Conservation (phyloP, 2,888 invertebrate genomes). For the Acrobasis suavella region DNA sequence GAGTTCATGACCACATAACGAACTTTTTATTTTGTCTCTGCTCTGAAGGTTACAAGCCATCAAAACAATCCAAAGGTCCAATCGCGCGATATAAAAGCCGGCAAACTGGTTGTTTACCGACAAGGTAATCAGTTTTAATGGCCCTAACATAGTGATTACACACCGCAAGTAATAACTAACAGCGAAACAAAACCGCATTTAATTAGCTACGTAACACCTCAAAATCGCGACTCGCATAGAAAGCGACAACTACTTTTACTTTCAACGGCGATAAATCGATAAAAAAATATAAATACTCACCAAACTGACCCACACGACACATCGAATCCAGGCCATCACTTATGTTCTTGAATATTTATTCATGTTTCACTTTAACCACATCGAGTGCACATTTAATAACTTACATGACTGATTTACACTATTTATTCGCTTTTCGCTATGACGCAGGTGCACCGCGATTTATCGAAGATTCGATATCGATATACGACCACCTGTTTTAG, state of each 20-base stretch:
- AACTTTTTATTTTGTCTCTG: neutral
- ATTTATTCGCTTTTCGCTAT: conserved; percentile 46
- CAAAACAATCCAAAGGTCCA: conserved; percentile 1
- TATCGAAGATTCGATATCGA: conserved; percentile 41
- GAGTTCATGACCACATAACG: too few relatives aligned
- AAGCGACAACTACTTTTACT: conserved; percentile 51
- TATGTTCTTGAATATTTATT: conserved; percentile 37
- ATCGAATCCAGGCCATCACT: conserved; percentile 56
- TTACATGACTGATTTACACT: conserved; percentile 48
- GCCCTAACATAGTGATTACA: neutral
- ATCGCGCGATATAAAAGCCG: neutral
- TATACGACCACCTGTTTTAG: conserved; percentile 43
- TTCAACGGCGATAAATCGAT: conserved; percentile 35
- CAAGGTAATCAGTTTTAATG: too few relatives aligned
- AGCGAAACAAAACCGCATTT: conserved; percentile 18
- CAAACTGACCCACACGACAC: conserved; percentile 52
- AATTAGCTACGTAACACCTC: conserved; percentile 23
- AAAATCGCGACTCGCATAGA: conserved; percentile 36
- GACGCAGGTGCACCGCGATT: conserved; percentile 44
- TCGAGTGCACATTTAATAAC: conserved; percentile 32
- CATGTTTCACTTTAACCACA: conserved; percentile 42
- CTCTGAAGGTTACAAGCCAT: conserved; percentile 1
- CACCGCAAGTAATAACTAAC: conserved; percentile 20
- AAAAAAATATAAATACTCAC: conserved; percentile 46
- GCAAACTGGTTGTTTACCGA: neutral